Conservation (phyloP, 1,140 invertebrate species). For the Drosophila erecta region DNA sequence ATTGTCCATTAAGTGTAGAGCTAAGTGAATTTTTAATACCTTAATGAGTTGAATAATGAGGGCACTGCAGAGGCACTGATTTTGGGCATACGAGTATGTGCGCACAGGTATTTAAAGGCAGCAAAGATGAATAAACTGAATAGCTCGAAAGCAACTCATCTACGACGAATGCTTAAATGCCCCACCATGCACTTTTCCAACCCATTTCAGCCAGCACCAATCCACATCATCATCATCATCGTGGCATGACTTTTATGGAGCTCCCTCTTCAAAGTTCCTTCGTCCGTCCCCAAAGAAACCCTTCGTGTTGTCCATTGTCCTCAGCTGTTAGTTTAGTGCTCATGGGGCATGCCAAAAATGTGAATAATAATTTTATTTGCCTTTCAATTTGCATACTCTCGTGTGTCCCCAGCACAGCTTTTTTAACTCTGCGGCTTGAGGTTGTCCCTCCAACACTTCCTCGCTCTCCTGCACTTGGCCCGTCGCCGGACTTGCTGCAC, state of each 20-base stretch:
- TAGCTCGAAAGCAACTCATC: background rate
- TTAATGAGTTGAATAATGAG: slow-evolving; percentile 36
- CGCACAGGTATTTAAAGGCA: too few species aligned
- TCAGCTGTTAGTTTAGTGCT: slow-evolving; percentile 80
- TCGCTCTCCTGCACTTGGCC: background rate
- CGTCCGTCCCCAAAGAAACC: slow-evolving; percentile 15
- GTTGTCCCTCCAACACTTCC: slow-evolving; percentile 23
- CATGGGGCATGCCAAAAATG: slow-evolving; percentile 79
- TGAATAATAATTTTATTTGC: slow-evolving; percentile 83
- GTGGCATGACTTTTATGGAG: slow-evolving; percentile 46
- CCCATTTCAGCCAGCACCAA: slow-evolving; percentile 26
- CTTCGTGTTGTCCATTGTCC: slow-evolving; percentile 70
- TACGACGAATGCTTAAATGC: background rate
- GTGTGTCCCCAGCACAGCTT: slow-evolving; percentile 41
- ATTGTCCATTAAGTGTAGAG: slow-evolving; percentile 47
- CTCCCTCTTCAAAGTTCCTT: slow-evolving; percentile 10
- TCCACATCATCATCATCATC: slow-evolving; percentile 18
- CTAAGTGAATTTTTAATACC: slow-evolving; percentile 45
- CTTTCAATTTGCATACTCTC: slow-evolving; percentile 73
- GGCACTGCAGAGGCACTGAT: too few species aligned
- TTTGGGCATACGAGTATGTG: too few species aligned
- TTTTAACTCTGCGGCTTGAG: slow-evolving; percentile 34
- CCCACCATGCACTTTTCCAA: slow-evolving; percentile 6
- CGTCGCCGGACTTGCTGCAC: background rate
- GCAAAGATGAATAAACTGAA: background rate